Conservation (phyloP, 2,888 invertebrate species). For the Ophion obscuratus region DNA sequence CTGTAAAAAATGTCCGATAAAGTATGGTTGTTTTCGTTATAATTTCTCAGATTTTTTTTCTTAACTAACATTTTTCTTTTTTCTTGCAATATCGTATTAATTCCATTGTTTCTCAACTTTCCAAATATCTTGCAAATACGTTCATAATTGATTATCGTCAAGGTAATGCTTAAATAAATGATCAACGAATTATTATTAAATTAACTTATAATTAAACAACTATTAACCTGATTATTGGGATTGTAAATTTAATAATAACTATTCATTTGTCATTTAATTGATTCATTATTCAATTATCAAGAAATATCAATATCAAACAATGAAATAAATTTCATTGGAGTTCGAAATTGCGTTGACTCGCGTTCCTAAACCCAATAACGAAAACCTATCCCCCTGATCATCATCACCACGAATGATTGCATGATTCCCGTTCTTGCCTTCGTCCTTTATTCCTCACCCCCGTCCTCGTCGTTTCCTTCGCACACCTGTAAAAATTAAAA, state of each 20-base stretch:
- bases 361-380: neutral
- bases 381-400: neutral
- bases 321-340: neutral
- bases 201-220: too few species aligned
- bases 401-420: neutral
- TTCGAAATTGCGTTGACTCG: neutral
- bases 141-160: neutral
- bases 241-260: too few species aligned
- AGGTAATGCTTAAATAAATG: too few species aligned
- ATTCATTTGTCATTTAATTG: neutral
- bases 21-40: too few species aligned
- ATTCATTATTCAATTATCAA: neutral
- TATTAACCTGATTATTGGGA: neutral
- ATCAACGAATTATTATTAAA: too few species aligned
- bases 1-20: too few species aligned
- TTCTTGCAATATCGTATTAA: neutral
- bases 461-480: conserved; percentile 6
- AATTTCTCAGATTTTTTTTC: neutral
- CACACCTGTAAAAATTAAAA: conserved; percentile 3
- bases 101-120: neutral
- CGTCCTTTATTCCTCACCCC: neutral
- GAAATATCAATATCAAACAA: neutral
- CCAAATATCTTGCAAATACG: neutral
- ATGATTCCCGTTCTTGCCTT: neutral
- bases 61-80: neutral